Evolutionary conservation across 2,797 vertebrate species (phyloP), one percentile per base, ranked within the genome.

Genomic region (Cirrhinus mrigala): DNA sequence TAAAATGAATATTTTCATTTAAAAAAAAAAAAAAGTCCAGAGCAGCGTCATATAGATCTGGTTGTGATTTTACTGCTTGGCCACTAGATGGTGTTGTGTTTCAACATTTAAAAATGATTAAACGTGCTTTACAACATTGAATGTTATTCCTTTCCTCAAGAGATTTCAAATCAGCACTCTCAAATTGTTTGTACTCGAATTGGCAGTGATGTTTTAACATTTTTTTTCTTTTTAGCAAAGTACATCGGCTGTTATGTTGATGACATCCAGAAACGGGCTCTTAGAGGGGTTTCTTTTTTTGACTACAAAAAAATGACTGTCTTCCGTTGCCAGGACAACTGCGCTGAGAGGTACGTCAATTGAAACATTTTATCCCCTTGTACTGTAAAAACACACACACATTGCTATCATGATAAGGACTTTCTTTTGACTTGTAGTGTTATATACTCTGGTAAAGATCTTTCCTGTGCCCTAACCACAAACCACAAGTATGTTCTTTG

Each of bases 271-370:
- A 97, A 91, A 82, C 94, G 98, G 90, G 96, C 97, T 0, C 96
- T 99, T 82, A 95, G 97, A 46, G 98, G 98, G 56, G 95, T 97
- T 87, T 98, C 98, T 88, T 99, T 99, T 95, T 97, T 98, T 12
- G 98, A 99, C 97, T 99, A 99, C 96, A 99, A 98, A 93, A 99
- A 98, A 96, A 99, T 99, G 98, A 99, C 98, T 15, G 93, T 98
- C 87, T 99, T 99, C 90, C 98, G 98, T 94, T 99, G 98, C 96
- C 98, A 99, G 93, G 98, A 99, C 97, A 99, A 98, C 97, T 99
- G 98, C 81, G 98, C 97, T 0, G 98, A 99, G 94, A 96, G 98
- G 98, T 99, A 85, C 6, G 79, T 68, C 9, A 37, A 68, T 48
- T 77, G 71, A 86, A 85, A 88, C 87, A 7, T 62, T 70, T 33